Evolutionary conservation across 2,888 invertebrate species (phyloP), one percentile per base, ranked within the genome.

Genomic region (Amiota communis): DNA sequence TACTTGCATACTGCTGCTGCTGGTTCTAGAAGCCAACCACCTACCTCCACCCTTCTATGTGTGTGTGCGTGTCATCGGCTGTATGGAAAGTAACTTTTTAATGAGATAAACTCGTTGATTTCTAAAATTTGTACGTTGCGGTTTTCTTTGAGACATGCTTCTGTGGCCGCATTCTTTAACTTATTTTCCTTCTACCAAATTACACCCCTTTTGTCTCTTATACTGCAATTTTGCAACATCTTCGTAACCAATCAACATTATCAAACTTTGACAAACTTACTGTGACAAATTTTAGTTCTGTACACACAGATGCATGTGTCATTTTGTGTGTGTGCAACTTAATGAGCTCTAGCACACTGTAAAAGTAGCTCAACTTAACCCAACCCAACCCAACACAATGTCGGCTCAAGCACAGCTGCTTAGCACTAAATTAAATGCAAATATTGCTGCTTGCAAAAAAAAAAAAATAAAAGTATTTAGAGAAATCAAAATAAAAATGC

Each of bases 31-130:
- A 63, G 53, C 46, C 63, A 23, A 6, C 36, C 36, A 36, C 36
- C 36, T 6, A 36, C 36, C 6, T 4, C 36, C 36, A 57, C 51
- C 13, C 56, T 47, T 23, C 23, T 23, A 23, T 64, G 36, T 70
- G 36, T 61, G 72, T 72, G 67, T 71, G 75, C 49, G 72, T 76
- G 76, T 72, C 79, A 75, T 75, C 81, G 80, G 79, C 76, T 84
- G 80, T 80, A 83, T 82, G 85, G 81, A 85, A 87, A 87, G 87
- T 87, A 87, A 87, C 85, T 87, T 87, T 87, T 87, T 87, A 87
- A 87, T 87, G 87, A 87, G 87, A 87, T 87, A 87, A 87, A 84
- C 85, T 84, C 83, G 84, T 84, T 85, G 84, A 85, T 84, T 85
- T 81, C 83, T 82, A 81, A 81, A 83, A 84, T 79, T 80, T 81